phyloP scores from a whole-genome alignment of 2,888 invertebrate species.

The Patella caerulea region DNA sequence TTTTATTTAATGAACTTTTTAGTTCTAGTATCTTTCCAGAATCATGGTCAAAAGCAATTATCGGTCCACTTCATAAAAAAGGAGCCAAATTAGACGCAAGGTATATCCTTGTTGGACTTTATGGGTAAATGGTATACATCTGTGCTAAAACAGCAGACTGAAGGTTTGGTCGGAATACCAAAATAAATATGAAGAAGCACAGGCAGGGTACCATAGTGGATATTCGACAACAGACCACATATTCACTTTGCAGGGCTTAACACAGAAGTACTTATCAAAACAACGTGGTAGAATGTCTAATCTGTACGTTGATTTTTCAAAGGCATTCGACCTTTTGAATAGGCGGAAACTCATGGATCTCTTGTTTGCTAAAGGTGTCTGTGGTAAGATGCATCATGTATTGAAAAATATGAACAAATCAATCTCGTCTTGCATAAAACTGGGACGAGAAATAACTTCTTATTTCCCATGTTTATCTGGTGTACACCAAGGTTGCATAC shows the following conservation, averaged over 20 bases:
- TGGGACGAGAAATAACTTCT: too few relatives aligned
- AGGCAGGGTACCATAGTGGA: neutral
- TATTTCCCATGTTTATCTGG: neutral
- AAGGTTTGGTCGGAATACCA: neutral
- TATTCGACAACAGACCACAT: neutral
- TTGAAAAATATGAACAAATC: neutral
- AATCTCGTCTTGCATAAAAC: neutral
- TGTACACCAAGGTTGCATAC: neutral
- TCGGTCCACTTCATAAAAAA: neutral
- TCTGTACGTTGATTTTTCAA: too few relatives aligned
- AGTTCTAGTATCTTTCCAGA: neutral
- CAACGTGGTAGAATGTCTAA: too few relatives aligned
- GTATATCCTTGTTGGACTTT: neutral
- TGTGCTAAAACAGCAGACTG: neutral
- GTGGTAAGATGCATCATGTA: neutral
- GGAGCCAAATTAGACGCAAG: neutral
- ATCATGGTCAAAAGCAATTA: neutral
- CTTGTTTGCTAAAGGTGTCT: neutral
- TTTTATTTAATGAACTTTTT: too few relatives aligned
- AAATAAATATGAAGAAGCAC: constrained; percentile 1
- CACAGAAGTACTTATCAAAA: too few relatives aligned
- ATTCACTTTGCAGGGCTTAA: neutral
- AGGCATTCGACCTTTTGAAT: too few relatives aligned
- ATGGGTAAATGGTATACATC: constrained; percentile 2
- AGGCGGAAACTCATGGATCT: too few relatives aligned